Base-by-base conservation (phyloP, 2,888 invertebrate genomes). In the Ommatoiulus sabulosus region DNA sequence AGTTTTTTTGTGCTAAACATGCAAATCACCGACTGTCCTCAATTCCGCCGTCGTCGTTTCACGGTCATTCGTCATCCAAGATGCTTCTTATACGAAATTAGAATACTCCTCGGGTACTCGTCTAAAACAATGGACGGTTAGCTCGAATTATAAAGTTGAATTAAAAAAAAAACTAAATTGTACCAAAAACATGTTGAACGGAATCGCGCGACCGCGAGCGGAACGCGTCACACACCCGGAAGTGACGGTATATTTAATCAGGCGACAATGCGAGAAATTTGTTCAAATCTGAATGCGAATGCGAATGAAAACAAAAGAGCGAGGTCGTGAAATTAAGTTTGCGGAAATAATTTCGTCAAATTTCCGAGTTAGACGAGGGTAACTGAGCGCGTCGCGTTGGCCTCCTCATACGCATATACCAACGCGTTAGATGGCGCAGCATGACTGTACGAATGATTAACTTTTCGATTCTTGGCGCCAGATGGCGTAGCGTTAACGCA, bases 291-390 rank as follows among this genome's bases (percentile, higher is more conserved):
- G 7, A 1, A 72, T 72, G 20, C 24, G 72, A 72, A 72, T 72
- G 20, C 20, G 72, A 72, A 72, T 72, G 72, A 72, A 72, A 72
- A 72, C 72, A 72, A 72, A 52, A n/a, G 72, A 72, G 72, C 72
- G 72, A 72, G 72, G 72, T 72, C 72, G 6, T 20, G 10, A 24
- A 72, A 72, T 20, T 20, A 24, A 72, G 24, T 72, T 72, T 72
- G 72, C 72, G 72, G 24, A 72, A 72, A 72, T 72, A 72, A 72
- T 24, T 72, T 72, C 20, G 8, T 8, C 8, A 72, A 8, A 8
- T 8, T 52, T 72, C n/a, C 24, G 24, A 20, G 63, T 20, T n/a
- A 63, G 4, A 8, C n/a, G 20, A 0, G 63, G 63, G 20, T 20
- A 63, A 20, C 20, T n/a, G n/a, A 15, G 63, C 3, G n/a, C 63